phyloP scores from a whole-genome alignment of 2,888 invertebrate species.

The Stenoptilia bipunctidactyla region DNA sequence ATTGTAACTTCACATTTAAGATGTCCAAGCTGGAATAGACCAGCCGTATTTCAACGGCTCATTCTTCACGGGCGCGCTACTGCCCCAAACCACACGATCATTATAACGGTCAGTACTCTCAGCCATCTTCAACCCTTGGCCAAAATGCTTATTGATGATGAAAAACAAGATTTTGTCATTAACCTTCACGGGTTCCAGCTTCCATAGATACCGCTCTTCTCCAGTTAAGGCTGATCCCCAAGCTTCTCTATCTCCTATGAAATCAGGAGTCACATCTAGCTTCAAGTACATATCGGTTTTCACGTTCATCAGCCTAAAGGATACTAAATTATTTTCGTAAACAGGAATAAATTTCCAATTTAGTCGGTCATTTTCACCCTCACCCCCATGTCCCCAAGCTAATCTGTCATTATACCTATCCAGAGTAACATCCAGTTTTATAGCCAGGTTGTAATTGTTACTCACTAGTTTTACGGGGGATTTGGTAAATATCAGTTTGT shows the following conservation, averaged over 20 bases:
- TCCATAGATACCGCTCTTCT: slow-evolving; percentile 19
- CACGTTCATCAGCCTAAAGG: slow-evolving; percentile 23
- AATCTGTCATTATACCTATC: no score
- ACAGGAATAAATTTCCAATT: slow-evolving; percentile 26
- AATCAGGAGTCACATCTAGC: slow-evolving; percentile 17
- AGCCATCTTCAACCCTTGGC: slow-evolving; percentile 22
- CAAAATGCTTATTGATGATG: slow-evolving; percentile 21
- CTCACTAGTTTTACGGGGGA: no score
- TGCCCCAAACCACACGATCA: no score
- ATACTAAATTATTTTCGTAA: slow-evolving; percentile 18
- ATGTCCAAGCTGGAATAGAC: no score
- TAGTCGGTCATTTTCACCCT: slow-evolving; percentile 16
- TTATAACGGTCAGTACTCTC: slow-evolving; percentile 11
- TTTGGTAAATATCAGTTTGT: no score
- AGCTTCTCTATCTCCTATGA: slow-evolving; percentile 20
- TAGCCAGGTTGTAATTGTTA: no score
- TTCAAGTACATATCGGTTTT: slow-evolving; percentile 22
- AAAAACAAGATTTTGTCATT: slow-evolving; percentile 21
- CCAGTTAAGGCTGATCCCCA: slow-evolving; percentile 17
- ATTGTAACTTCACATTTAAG: no score
- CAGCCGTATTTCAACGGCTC: no score
- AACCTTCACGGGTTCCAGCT: slow-evolving; percentile 20
- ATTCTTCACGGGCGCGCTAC: no score
- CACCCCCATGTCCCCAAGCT: slow-evolving; percentile 10
- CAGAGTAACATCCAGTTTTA: no score